phyloP scores from a whole-genome alignment of 1,140 invertebrate genomes.

The Caerostris extrusa region DNA sequence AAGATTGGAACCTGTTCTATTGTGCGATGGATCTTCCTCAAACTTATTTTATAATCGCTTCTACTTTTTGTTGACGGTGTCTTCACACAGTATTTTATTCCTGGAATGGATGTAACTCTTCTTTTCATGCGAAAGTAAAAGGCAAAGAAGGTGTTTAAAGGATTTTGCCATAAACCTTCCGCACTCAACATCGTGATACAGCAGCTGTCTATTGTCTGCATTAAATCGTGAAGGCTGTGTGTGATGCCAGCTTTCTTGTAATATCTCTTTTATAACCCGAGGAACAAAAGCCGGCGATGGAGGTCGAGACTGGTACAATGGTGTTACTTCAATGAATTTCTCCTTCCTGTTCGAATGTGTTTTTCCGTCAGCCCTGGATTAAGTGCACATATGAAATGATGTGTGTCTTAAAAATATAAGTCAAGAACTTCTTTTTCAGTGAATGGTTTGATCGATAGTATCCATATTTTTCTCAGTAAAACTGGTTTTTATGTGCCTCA shows the following conservation, averaged over 20 bases:
- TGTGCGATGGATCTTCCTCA: too few relatives aligned
- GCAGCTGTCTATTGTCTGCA: not conserved
- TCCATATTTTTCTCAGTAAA: too few relatives aligned
- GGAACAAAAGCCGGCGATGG: not conserved
- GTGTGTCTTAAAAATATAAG: too few relatives aligned
- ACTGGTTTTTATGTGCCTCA: too few relatives aligned
- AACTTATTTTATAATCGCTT: not conserved
- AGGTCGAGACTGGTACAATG: slow-evolving; percentile 23
- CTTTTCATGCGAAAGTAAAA: not conserved
- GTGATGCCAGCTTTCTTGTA: not conserved
- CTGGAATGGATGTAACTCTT: not conserved
- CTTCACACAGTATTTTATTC: not conserved
- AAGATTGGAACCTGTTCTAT: not conserved
- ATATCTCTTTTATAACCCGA: not conserved
- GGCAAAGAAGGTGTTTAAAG: not conserved
- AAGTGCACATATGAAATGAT: not conserved
- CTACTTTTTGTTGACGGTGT: not conserved
- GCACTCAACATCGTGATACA: not conserved
- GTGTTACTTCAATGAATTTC: not conserved
- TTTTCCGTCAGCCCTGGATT: not conserved
- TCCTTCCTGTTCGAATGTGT: not conserved
- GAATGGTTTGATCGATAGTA: too few relatives aligned
- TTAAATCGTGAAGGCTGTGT: not conserved
- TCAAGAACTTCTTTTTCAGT: too few relatives aligned
- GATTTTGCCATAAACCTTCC: slow-evolving; percentile 13